These are phyloP conservation scores for Miltochrista miniata DNA, from an alignment of 2,888 invertebrate genomes.

Conservation along the genomic window DNA sequence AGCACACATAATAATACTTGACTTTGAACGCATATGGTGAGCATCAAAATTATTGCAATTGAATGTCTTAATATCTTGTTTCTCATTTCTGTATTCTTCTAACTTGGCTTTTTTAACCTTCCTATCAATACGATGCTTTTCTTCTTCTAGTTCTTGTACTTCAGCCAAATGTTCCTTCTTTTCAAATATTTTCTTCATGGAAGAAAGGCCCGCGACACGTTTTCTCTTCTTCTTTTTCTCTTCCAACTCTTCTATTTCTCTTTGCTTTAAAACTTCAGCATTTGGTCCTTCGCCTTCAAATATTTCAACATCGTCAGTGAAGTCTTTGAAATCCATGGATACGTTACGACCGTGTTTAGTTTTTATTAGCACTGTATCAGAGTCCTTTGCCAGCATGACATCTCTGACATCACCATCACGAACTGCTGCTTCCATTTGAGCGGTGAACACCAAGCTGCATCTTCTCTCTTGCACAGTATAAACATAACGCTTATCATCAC, in stretches of 20 bases:
- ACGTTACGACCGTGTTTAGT: slow-evolving; percentile 89
- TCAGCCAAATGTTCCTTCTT: slow-evolving; percentile 89
- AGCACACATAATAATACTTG: slow-evolving; percentile 75
- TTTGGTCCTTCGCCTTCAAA: slow-evolving; percentile 89
- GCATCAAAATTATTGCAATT: slow-evolving; percentile 75
- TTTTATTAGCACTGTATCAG: slow-evolving; percentile 89
- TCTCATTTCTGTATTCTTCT: slow-evolving; percentile 73
- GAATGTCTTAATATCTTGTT: slow-evolving; percentile 73
- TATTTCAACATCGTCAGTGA: slow-evolving; percentile 83
- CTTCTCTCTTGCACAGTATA: slow-evolving; percentile 90
- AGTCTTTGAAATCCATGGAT: slow-evolving; percentile 87
- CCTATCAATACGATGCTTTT: slow-evolving; percentile 69
- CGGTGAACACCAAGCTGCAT: slow-evolving; percentile 89
- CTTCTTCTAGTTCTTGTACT: slow-evolving; percentile 82
- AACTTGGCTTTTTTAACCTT: slow-evolving; percentile 71
- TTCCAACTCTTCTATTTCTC: slow-evolving; percentile 82
- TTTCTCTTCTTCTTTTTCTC: slow-evolving; percentile 83
- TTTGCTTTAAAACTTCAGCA: slow-evolving; percentile 85
- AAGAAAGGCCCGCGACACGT: slow-evolving; percentile 85
- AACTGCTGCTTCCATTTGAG: slow-evolving; percentile 89
- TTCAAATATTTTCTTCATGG: slow-evolving; percentile 89
- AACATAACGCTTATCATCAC: slow-evolving; percentile 86
- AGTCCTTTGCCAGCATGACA: slow-evolving; percentile 90
- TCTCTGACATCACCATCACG: slow-evolving; percentile 90
- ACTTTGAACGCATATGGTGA: slow-evolving; percentile 78